phyloP scores from a whole-genome alignment of 2,113 vertebrate genomes.

The Apaloderma vittatum region DNA sequence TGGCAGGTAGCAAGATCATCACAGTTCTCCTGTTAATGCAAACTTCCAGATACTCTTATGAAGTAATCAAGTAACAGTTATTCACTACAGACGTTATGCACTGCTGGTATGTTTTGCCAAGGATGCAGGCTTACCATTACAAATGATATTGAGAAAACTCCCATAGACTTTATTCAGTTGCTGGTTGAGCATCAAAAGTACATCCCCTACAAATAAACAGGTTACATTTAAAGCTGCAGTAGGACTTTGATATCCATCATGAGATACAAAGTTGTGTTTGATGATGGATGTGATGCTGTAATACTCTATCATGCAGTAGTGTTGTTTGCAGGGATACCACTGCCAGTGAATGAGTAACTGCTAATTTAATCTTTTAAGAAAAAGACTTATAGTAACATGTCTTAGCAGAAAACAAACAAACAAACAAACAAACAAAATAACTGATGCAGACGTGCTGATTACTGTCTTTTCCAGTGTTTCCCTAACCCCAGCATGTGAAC shows the following conservation, averaged over 20 bases:
- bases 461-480: background rate
- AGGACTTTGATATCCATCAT: background rate
- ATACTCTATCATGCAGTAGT: background rate
- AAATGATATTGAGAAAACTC: background rate
- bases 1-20: background rate
- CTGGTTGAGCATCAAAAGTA: rapidly evolving
- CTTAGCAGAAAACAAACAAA: background rate
- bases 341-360: background rate
- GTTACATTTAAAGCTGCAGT: background rate
- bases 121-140: background rate
- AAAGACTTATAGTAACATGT: background rate
- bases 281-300: background rate
- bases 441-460: no score
- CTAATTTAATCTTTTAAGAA: background rate
- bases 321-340: background rate
- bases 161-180: background rate
- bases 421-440: no score
- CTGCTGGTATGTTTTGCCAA: background rate
- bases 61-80: background rate
- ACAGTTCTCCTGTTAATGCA: background rate
- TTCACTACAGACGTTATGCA: background rate
- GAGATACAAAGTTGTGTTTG: background rate
- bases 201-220: background rate
- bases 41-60: background rate
- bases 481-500: background rate